Percentiles rank a stretch among this genome's conserved stretches.
Conservation (phyloP, 2,113 vertebrate genomes). For the Accipiter cooperii region DNA sequence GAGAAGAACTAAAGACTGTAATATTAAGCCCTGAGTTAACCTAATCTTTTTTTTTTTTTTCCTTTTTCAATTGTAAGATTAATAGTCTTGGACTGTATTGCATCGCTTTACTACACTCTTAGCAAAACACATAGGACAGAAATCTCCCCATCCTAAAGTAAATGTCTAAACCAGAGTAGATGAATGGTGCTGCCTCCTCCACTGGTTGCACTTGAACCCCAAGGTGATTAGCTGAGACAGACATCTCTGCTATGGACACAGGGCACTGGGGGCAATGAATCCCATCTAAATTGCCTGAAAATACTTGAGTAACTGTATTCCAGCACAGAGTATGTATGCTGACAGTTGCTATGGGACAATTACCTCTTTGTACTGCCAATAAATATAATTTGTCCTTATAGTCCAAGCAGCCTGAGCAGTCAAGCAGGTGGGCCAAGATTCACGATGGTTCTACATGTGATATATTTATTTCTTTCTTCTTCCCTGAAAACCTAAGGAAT, state of each 20-base stretch:
- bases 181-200: background rate
- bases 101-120: background rate
- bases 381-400: background rate
- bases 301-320: background rate
- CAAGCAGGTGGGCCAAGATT: background rate
- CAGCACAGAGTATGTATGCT: background rate
- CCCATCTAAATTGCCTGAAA: background rate
- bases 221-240: background rate
- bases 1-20: background rate
- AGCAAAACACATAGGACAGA: background rate
- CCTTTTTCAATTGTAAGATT: background rate
- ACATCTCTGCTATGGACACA: background rate
- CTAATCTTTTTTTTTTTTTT: background rate
- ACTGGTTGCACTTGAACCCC: background rate
- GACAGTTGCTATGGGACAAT: background rate
- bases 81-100: background rate
- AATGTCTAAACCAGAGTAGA: background rate
- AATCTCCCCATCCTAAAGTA: background rate
- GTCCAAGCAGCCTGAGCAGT: background rate
- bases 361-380: background rate
- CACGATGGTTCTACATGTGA: background rate
- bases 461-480: background rate
- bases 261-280: background rate
- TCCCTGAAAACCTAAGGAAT: background rate
- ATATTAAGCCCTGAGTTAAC: background rate